phyloP scores from a whole-genome alignment of 2,113 vertebrate genomes.

The Psophia crepitans region DNA sequence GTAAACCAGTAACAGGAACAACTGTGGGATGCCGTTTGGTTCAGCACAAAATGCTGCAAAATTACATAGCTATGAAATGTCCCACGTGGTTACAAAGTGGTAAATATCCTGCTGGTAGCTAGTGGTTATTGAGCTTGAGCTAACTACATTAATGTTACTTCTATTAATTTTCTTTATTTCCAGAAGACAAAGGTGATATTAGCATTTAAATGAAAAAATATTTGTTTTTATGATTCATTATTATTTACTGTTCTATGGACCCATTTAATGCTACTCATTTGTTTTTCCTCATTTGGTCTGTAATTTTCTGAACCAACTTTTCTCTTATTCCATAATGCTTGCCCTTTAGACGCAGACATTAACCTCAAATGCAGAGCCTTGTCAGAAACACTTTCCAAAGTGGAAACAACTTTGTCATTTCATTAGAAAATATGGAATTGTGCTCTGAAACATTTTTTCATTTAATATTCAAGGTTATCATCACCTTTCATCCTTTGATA shows the following conservation, averaged over 20 bases:
- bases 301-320: constrained; percentile 34
- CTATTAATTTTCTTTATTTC: constrained; percentile 17
- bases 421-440: constrained; percentile 36
- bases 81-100: neutral
- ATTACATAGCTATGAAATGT: neutral
- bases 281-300: neutral
- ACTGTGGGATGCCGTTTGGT: neutral
- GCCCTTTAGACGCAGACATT: constrained; percentile 31
- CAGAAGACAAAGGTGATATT: constrained; percentile 23
- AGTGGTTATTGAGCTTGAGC: neutral
- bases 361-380: constrained; percentile 14
- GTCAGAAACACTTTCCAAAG: constrained; percentile 46
- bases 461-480: constrained; percentile 47
- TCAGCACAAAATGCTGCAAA: neutral
- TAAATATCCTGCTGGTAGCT: neutral
- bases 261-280: neutral
- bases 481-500: neutral
- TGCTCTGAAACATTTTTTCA: constrained; percentile 33
- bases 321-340: neutral
- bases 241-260: neutral
- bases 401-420: constrained; percentile 55
- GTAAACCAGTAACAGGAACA: neutral
- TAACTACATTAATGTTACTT: neutral
- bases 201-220: constrained; percentile 37
- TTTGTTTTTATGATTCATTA: neutral